A percentile compares a stretch with the other conserved stretches of the same genome.
phyloP scores from a whole-genome alignment of 2,888 invertebrate species.

The Aproaerema taeniolella region DNA sequence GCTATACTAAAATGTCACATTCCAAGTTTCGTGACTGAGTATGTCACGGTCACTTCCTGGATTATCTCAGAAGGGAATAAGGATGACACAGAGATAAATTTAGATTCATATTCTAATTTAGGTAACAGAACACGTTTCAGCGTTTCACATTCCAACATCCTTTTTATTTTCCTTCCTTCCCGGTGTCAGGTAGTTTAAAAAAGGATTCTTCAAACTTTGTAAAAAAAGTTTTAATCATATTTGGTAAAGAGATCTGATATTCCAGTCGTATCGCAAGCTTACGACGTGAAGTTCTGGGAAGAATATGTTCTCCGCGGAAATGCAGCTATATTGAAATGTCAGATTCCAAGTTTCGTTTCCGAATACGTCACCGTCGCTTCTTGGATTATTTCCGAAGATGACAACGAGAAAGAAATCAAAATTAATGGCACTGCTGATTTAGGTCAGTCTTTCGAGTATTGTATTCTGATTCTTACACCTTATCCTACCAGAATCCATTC shows the following conservation, averaged over 20 bases:
- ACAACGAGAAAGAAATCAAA: conserved; percentile 60
- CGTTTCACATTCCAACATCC: conserved; percentile 15
- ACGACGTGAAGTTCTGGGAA: conserved; percentile 94
- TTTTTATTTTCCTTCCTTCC: conserved; percentile 7
- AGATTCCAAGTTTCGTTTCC: conserved; percentile 94
- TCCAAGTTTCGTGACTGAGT: conserved; percentile 95
- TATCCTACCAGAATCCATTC: conserved; percentile 9
- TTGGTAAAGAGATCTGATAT: too few relatives aligned
- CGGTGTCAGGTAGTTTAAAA: too few relatives aligned
- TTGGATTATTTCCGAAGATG: conserved; percentile 89
- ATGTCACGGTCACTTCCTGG: conserved; percentile 91
- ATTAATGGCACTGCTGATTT: conserved; percentile 47
- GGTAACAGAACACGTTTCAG: conserved; percentile 37
- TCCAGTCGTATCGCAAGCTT: conserved; percentile 93
- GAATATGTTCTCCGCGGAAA: conserved; percentile 94
- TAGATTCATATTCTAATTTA: conserved; percentile 59
- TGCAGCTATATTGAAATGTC: conserved; percentile 93
- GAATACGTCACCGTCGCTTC: conserved; percentile 92
- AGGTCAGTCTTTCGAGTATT: conserved; percentile 38
- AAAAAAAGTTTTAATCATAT: too few relatives aligned
- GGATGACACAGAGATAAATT: conserved; percentile 65
- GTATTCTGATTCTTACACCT: conserved; percentile 9
- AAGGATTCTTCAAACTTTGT: background rate
- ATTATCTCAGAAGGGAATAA: conserved; percentile 82
- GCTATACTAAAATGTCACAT: conserved; percentile 95